Evolutionary conservation across 2,888 invertebrate species (phyloP).

Genomic region (Tenodera sinensis): DNA sequence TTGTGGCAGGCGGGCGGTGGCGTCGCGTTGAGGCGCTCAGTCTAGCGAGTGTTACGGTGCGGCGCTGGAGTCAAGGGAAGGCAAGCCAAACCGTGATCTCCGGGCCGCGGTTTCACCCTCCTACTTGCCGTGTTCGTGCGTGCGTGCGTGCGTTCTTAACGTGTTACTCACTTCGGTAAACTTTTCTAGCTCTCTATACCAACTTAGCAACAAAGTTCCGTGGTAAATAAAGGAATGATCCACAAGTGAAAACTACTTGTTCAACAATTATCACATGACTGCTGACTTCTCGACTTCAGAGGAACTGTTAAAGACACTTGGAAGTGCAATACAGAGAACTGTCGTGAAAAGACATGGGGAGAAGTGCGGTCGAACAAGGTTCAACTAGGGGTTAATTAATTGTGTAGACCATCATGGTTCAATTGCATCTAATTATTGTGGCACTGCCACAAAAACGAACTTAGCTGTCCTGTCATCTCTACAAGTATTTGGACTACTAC

Average conservation of each 20-base stretch:
- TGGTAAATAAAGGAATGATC: neutral
- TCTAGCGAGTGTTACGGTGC: neutral
- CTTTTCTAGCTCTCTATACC: neutral
- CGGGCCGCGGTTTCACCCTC: neutral
- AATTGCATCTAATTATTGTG: neutral
- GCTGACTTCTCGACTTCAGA: neutral
- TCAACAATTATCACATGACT: neutral
- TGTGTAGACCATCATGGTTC: neutral
- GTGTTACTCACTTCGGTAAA: neutral
- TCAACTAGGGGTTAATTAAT: neutral
- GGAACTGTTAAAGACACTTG: neutral
- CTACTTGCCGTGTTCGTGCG: neutral
- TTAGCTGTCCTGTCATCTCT: neutral
- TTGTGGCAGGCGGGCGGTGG: neutral
- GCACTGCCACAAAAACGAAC: neutral
- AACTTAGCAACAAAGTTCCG: neutral
- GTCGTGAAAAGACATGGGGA: neutral
- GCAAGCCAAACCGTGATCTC: neutral
- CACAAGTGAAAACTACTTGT: neutral
- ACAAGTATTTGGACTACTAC: neutral
- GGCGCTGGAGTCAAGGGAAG: neutral
- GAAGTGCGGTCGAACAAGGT: neutral
- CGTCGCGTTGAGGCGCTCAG: conserved; percentile 1
- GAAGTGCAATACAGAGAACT: neutral
- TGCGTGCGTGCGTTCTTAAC: neutral